phyloP scores from a whole-genome alignment of 2,888 invertebrate species.

The Thysanoteuthis rhombus region DNA sequence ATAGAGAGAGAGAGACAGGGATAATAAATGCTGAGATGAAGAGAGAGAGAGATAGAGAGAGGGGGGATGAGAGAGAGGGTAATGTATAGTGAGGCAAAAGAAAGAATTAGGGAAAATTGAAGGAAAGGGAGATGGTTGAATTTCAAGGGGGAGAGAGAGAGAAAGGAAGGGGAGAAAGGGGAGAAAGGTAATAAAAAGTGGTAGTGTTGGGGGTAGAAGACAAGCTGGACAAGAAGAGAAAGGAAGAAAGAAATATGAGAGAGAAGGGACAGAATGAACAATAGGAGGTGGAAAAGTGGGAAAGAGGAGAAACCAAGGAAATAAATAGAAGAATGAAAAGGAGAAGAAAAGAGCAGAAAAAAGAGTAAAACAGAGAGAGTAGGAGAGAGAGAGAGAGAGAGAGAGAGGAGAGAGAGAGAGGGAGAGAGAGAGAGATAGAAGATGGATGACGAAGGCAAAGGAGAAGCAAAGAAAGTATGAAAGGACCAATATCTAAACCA shows the following conservation, averaged over 20 bases:
- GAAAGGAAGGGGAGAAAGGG: neutral
- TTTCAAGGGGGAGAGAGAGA: neutral
- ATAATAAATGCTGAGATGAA: too few relatives aligned
- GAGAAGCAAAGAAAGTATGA: neutral
- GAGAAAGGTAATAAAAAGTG: neutral
- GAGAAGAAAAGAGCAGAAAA: neutral
- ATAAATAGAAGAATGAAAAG: neutral
- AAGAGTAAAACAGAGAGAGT: neutral
- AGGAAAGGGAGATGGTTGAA: too few relatives aligned
- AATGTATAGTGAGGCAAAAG: neutral
- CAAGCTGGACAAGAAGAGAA: neutral
- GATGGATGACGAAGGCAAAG: neutral
- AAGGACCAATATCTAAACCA: neutral
- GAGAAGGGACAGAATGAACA: neutral
- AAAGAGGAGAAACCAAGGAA: too few relatives aligned
- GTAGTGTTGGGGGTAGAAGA: neutral
- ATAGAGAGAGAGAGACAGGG: neutral
- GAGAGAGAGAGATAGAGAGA: neutral
- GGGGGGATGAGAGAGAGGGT: neutral
- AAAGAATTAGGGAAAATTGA: neutral
- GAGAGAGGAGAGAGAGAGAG: neutral
- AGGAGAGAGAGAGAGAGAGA: neutral
- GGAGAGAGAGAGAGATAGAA: neutral
- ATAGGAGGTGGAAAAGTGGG: neutral
- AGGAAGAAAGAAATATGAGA: neutral